Conservation (phyloP, 2,888 invertebrate species). For the Caenorhabditis drosophilae region DNA sequence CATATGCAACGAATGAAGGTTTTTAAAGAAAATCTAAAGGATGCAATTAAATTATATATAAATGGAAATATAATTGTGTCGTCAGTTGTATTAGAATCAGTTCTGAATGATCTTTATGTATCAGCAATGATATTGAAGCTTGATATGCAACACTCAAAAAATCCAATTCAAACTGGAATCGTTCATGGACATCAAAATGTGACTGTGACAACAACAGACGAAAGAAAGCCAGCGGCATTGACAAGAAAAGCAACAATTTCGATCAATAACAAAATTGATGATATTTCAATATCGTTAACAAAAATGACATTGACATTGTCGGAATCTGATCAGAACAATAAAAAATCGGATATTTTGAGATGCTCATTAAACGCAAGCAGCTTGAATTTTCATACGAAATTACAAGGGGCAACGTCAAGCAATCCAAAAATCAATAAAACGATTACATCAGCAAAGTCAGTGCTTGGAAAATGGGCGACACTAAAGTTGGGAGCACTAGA, state of each 20-base stretch:
- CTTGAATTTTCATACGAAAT: slow-evolving; percentile 22
- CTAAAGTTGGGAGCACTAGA: slow-evolving; percentile 50
- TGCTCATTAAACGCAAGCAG: slow-evolving; percentile 29
- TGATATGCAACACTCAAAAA: slow-evolving; percentile 40
- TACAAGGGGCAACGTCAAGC: too few relatives aligned
- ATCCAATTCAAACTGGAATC: slow-evolving; percentile 12
- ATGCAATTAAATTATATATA: slow-evolving; percentile 34
- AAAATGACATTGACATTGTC: slow-evolving; percentile 30
- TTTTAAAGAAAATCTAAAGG: slow-evolving; percentile 3
- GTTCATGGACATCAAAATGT: neutral
- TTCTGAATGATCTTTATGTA: slow-evolving; percentile 60
- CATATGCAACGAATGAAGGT: slow-evolving; percentile 33
- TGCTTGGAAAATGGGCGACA: slow-evolving; percentile 15
- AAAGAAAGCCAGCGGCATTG: slow-evolving; percentile 16
- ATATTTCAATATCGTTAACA: slow-evolving; percentile 17
- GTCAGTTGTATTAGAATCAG: slow-evolving; percentile 49
- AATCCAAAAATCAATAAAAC: too few relatives aligned
- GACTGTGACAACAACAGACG: slow-evolving; percentile 11
- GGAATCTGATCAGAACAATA: slow-evolving; percentile 28
- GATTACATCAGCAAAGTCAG: neutral
- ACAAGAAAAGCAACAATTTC: slow-evolving; percentile 10
- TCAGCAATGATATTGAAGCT: slow-evolving; percentile 56
- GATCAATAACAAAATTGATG: slow-evolving; percentile 11
- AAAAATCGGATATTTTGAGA: slow-evolving; percentile 30
- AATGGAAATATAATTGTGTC: slow-evolving; percentile 26